Base-by-base conservation (phyloP, 2,888 invertebrate genomes). In the Nemoura dubitans region DNA sequence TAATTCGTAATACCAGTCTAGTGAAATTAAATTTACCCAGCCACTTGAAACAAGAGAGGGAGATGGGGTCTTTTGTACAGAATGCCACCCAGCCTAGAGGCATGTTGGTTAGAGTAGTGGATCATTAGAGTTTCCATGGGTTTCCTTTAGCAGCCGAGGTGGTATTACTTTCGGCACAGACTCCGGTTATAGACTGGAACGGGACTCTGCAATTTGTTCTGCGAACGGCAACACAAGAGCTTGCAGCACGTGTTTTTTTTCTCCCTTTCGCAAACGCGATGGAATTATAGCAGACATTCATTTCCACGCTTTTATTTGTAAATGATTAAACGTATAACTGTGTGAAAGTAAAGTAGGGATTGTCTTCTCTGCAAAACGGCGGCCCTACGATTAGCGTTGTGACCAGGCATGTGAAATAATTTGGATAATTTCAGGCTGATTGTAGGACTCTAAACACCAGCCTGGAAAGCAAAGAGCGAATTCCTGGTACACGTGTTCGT, bases 31-130 rank as follows among this genome's bases (percentile, higher is more conserved):
- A 78, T 78, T 78, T 28, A 78, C 78, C 28, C 28, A 78, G 14
- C 78, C 78, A 78, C 78, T 78, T 78, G 26, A 78, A 78, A 78
- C 78, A 78, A 78, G 78, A 59, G 59, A 59, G 59, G 59, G 21
- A 16, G n/a, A n/a, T n/a, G n/a, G 59, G 21, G 59, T 59, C 59
- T 59, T 59, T 59, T 59, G 59, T 59, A 59, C 21, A 59, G 14
- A 59, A 14, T 59, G 59, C 59, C 59, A 59, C 59, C 3, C 59
- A 21, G 59, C 59, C 59, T 10, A 59, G 16, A 21, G 59, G 59
- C 59, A 21, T 59, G n/a, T 59, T 14, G 59, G 59, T 59, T 59
- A 59, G 59, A 59, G 6, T 59, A 14, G 59, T 59, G 59, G 6
- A 59, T 59, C 59, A 59, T 59, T 59, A 59, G 59, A 21, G 59